Evolutionary conservation across 2,888 invertebrate genomes (phyloP), one percentile per base, ranked within the genome.

Genomic region (Itoplectis maculator): DNA sequence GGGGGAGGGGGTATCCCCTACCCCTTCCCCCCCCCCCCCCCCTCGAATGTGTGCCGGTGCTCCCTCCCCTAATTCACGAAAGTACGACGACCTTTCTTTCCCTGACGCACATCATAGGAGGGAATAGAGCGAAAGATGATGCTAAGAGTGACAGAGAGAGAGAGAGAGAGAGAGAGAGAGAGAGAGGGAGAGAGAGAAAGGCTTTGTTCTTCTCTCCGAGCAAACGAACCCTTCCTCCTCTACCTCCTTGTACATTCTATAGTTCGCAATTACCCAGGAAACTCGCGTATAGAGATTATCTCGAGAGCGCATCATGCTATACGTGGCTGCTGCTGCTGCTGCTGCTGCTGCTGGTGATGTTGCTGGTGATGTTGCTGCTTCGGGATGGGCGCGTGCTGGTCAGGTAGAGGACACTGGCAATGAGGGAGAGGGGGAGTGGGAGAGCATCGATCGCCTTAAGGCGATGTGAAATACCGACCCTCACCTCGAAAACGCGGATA

Each of bases 1-100:
- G 20, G 15, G n/a, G 51, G 20, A 23, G 78, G 29, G 73, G 61
- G n/a, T n/a, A n/a, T n/a, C n/a, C n/a, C n/a, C n/a, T n/a, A n/a
- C n/a, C n/a, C n/a, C n/a, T n/a, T n/a, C n/a, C n/a, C n/a, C n/a
- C n/a, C n/a, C n/a, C n/a, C n/a, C n/a, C n/a, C n/a, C n/a, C n/a
- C n/a, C 29, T 15, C n/a, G 70, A 65, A 45, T 15, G 70, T 77
- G 72, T 72, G 76, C 81, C 42, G 76, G 51, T 70, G 40, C 40
- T 76, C 56, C 61, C 51, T 81, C 61, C 18, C 76, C 72, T 74
- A 81, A 78, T 81, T 76, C 79, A 70, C 78, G 54, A 73, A 79
- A 84, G 81, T 84, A 69, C 75, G 69, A 74, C 69, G 76, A 73
- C 75, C 79, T 79, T 75, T 76, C 63, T 74, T 63, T 72, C 65